phyloP scores from a whole-genome alignment of 1,140 invertebrate genomes.

The Cyclina sinensis region DNA sequence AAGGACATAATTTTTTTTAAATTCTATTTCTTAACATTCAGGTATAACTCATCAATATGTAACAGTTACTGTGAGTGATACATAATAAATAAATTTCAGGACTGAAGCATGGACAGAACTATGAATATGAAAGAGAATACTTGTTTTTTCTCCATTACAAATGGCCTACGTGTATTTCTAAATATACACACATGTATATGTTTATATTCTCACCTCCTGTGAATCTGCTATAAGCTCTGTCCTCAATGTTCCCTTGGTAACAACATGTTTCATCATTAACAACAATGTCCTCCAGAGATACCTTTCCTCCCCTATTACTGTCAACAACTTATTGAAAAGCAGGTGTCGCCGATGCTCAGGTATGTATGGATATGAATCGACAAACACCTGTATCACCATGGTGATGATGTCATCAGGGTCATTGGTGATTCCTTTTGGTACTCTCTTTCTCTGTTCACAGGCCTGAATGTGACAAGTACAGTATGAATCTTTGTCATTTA shows the following conservation, averaged over 20 bases:
- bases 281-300: constrained; percentile 90
- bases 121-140: no score
- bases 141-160: no score
- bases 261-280: constrained; percentile 83
- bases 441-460: constrained; percentile 76
- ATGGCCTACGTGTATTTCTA: no score
- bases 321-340: constrained; percentile 93
- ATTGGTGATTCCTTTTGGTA: constrained; percentile 67
- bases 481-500: no score
- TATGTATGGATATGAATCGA: constrained; percentile 95
- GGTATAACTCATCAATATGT: no score
- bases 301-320: constrained; percentile 90
- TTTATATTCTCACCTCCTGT: constrained; percentile 61
- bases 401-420: constrained; percentile 87
- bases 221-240: constrained; percentile 41
- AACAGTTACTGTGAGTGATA: no score
- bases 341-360: constrained; percentile 94
- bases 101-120: no score
- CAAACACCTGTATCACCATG: constrained; percentile 94
- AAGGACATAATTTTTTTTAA: no score
- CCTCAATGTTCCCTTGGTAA: constrained; percentile 74
- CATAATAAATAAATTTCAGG: no score
- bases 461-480: no score
- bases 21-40: no score
- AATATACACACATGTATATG: no score